A percentile compares a stretch with the other conserved stretches of the same genome.
These are phyloP conservation scores for Rhabdophis nuchalis DNA, from an alignment of 2,797 vertebrate species.

Conservation along the genomic window DNA sequence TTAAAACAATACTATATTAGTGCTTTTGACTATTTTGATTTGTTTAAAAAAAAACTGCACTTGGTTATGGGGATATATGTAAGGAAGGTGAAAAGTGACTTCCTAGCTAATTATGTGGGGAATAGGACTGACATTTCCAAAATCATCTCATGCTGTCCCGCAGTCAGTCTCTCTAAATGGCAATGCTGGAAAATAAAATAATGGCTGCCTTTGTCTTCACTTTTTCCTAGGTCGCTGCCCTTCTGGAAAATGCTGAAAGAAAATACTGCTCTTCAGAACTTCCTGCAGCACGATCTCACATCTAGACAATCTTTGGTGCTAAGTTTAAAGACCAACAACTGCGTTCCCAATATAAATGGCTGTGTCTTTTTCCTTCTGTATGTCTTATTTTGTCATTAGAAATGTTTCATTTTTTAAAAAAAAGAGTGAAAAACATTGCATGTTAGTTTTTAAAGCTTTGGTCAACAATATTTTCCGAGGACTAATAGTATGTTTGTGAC, in stretches of 20 bases:
- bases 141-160: background rate
- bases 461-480: background rate
- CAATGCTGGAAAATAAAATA: background rate
- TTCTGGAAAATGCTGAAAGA: conserved; percentile 29
- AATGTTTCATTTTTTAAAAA: background rate
- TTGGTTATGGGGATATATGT: background rate
- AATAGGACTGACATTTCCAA: background rate
- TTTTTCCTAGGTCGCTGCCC: conserved; percentile 1
- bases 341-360: conserved; percentile 14
- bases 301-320: conserved; percentile 17
- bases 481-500: background rate
- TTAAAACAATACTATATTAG: background rate
- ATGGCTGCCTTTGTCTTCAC: background rate
- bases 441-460: background rate
- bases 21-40: background rate
- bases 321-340: background rate
- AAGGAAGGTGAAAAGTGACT: background rate
- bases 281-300: background rate
- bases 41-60: background rate
- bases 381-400: conserved; percentile 14
- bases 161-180: background rate
- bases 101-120: background rate
- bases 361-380: background rate
- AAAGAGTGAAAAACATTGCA: background rate
- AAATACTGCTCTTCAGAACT: background rate